phyloP scores from a whole-genome alignment of 2,888 invertebrate genomes.

The Lutraria lutraria region DNA sequence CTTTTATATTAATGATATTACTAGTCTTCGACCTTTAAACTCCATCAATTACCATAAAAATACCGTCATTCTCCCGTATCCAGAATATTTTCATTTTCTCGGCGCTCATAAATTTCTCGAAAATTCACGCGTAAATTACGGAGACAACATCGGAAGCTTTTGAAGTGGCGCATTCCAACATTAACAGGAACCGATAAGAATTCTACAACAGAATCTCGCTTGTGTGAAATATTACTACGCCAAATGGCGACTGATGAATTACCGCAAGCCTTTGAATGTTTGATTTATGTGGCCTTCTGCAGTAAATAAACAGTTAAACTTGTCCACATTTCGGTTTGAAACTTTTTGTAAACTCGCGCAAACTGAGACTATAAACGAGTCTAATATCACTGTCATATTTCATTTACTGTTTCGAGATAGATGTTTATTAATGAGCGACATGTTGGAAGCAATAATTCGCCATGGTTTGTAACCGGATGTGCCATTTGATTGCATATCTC shows the following conservation, averaged over 20 bases:
- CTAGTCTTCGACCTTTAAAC: not conserved
- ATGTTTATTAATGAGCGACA: constrained; percentile 43
- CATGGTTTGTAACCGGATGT: constrained; percentile 18
- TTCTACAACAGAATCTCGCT: constrained; percentile 19
- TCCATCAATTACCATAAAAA: constrained; percentile 12
- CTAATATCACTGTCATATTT: constrained; percentile 46
- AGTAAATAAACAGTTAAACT: constrained; percentile 63
- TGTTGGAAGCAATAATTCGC: constrained; percentile 25
- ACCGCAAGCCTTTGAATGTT: constrained; percentile 34
- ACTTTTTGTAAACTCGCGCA: constrained; percentile 26
- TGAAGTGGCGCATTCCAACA: constrained; percentile 62
- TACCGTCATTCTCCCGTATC: constrained; percentile 33
- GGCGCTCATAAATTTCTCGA: constrained; percentile 39
- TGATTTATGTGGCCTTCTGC: constrained; percentile 58
- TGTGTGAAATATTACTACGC: constrained; percentile 36
- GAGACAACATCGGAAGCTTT: constrained; percentile 64
- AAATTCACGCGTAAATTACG: constrained; percentile 53
- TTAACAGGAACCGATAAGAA: constrained; percentile 52
- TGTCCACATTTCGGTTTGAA: not conserved
- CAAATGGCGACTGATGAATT: constrained; percentile 52
- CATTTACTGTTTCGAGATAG: constrained; percentile 34
- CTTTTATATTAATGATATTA: no score
- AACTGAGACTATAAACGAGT: constrained; percentile 32
- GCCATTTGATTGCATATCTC: not conserved
- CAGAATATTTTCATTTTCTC: constrained; percentile 42